Base-by-base conservation (phyloP, 2,888 invertebrate species). In the Andrena bucephala region DNA sequence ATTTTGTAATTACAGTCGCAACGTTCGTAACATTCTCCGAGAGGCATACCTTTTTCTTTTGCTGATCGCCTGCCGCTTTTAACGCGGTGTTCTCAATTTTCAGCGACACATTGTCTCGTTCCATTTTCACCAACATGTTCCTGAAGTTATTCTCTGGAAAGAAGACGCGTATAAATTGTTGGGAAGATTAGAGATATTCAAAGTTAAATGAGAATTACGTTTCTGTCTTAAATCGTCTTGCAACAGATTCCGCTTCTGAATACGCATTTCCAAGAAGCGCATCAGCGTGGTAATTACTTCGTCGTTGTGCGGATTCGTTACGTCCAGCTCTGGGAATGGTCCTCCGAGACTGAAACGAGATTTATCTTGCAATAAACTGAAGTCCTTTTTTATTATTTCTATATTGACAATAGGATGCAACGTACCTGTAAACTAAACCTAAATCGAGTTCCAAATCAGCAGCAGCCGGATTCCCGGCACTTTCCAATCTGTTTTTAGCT, bases 271-370 rank as follows among this genome's bases (percentile, higher is more conserved):
- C 77, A 97, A 94, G 93, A 96, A 97, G 1, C 95, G 95, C 94
- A 96, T 96, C 0, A 98, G 92, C 87, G 96, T 96, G 65, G 96
- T 95, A 10, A 97, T 95, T 42, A 96, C 94, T 69, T 96, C 95
- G 75, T 95, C 95, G 60, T 96, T 96, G 89, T 96, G 96, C 0
- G 96, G 96, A 85, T 95, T 95, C 77, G 95, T 95, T 36, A 96
- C 94, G 91, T 97, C 96, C 36, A 97, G 94, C 77, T 96, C 95
- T 0, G 98, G 97, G 92, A 97, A 97, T 78, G 96, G 96, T 7
- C 97, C 96, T 0, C 97, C 97, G 63, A 97, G 94, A 69, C 96
- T 96, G 87, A 92, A 94, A 72, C 90, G 48, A 60, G 63, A 54
- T 36, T 16, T 16, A 42, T 42, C 5, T 42, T 16, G 16, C 4